phyloP scores from a whole-genome alignment of 92 coral and sea anemone genomes.

The Palythoa grandis region DNA sequence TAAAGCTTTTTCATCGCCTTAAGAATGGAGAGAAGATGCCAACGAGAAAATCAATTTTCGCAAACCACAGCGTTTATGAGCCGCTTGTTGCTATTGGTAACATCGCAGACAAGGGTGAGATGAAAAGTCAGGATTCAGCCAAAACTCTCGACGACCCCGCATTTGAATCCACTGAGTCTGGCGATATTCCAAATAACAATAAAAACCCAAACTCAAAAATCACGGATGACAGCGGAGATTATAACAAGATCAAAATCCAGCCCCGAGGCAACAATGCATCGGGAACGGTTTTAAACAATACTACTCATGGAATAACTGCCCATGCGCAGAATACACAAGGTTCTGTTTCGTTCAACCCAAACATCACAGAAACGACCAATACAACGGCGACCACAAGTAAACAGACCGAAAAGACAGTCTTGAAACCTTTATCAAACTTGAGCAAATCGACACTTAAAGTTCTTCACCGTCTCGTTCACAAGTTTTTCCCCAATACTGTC shows the following conservation, averaged over 20 bases:
- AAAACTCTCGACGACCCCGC: conserved; percentile 31
- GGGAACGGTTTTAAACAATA: background rate
- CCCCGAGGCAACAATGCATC: background rate
- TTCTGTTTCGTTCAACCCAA: background rate
- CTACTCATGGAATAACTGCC: background rate
- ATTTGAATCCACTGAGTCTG: conserved; percentile 31
- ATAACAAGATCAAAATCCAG: background rate
- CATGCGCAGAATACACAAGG: background rate
- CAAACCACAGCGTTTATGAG: conserved; percentile 32
- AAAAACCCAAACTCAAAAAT: background rate
- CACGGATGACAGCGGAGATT: background rate
- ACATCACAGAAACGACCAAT: background rate
- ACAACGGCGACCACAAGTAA: background rate
- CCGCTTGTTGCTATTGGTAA: conserved; percentile 18
- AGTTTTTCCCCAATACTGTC: conserved; percentile 28
- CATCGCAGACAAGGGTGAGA: background rate
- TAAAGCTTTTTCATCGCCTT: conserved; percentile 78
- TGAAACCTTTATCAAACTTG: conserved; percentile 35
- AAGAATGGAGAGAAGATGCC: conserved; percentile 32
- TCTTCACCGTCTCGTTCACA: conserved; percentile 37
- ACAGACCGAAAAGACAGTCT: conserved; percentile 23
- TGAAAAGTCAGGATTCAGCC: background rate
- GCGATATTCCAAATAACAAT: background rate
- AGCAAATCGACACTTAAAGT: conserved; percentile 25
- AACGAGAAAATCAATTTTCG: conserved; percentile 23